A percentile compares a stretch with the other conserved stretches of the same genome.
Conservation (phyloP, 2,797 vertebrate species). For the Rhabdomys pumilio region DNA sequence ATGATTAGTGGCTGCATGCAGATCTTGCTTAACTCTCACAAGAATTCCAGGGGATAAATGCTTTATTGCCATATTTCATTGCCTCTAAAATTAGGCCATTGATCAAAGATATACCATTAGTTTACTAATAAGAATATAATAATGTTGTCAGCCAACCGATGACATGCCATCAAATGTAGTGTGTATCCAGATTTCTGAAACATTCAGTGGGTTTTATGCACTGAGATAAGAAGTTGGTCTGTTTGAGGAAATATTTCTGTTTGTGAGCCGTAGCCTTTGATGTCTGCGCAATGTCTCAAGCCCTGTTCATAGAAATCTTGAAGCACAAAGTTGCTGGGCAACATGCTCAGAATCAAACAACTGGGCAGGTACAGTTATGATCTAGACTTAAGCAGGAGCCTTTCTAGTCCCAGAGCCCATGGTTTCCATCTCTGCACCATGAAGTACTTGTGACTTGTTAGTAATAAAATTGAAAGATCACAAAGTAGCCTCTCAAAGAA, state of each 20-base stretch:
- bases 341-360: not conserved
- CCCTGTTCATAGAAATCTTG: not conserved
- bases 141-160: conserved; percentile 2
- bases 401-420: not conserved
- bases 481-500: not conserved
- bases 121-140: conserved; percentile 39
- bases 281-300: not conserved
- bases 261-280: no score
- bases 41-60: not conserved
- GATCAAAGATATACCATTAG: not conserved
- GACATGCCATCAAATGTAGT: not conserved
- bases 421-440: not conserved
- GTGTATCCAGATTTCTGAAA: conserved; percentile 49
- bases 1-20: not conserved
- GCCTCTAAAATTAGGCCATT: conserved; percentile 7
- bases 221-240: conserved; percentile 34
- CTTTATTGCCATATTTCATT: conserved; percentile 32
- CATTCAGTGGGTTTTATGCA: conserved; percentile 4
- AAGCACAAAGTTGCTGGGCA: not conserved
- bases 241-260: not conserved
- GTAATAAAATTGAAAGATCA: not conserved
- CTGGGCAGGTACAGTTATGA: not conserved
- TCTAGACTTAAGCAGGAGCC: not conserved
- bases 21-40: conserved; percentile 56
- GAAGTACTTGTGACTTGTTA: not conserved